Evolutionary conservation across 2,888 invertebrate genomes (phyloP).

Genomic region (Plemyria rubiginata): DNA sequence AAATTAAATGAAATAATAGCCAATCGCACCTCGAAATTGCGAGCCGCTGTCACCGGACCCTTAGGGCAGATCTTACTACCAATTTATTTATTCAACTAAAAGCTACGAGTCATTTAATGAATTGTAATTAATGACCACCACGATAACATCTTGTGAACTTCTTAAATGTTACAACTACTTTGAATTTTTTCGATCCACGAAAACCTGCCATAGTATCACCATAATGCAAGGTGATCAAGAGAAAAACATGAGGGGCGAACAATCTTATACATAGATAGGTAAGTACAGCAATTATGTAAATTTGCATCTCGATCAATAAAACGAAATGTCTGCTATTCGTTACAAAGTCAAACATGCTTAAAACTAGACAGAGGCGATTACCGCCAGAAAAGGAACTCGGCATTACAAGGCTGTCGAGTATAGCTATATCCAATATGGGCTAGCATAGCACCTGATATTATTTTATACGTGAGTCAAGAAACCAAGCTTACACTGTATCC

Average conservation of each 20-base stretch:
- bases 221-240: neutral
- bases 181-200: neutral
- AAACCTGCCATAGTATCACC: neutral
- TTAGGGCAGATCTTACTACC: neutral
- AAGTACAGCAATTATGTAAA: no score
- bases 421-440: slow-evolving; percentile 26
- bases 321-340: neutral
- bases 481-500: neutral
- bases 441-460: slow-evolving; percentile 5
- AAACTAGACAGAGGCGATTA: slow-evolving; percentile 30
- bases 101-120: neutral
- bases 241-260: no score
- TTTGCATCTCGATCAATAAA: neutral
- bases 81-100: neutral
- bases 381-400: slow-evolving; percentile 36
- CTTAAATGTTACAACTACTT: no score
- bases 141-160: neutral
- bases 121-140: neutral
- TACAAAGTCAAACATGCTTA: slow-evolving; percentile 24
- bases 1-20: no score
- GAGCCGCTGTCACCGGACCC: no score
- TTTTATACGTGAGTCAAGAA: slow-evolving; percentile 40
- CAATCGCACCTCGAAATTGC: no score
- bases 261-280: no score
- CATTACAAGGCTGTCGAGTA: slow-evolving; percentile 33